A percentile compares a stretch with the other conserved stretches of the same genome.
Evolutionary conservation across 2,888 invertebrate species (phyloP).

Genomic region (Macroteleia sp.): DNA sequence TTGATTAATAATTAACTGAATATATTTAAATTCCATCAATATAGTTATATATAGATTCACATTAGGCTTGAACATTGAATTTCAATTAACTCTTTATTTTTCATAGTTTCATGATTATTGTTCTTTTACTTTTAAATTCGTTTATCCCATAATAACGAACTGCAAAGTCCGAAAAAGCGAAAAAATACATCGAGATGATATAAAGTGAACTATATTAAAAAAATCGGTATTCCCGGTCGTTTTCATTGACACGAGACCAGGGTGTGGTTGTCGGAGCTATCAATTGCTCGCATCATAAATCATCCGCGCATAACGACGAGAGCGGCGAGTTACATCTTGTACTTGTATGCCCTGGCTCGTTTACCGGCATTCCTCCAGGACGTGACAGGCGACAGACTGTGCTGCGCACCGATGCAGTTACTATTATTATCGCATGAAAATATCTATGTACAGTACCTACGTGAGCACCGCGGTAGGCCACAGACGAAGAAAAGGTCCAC

Average conservation of each 20-base stretch:
- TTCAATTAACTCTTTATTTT: no score
- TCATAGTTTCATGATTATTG: no score
- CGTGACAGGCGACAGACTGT: conserved; percentile 54
- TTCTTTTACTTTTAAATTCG: no score
- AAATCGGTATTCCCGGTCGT: conserved; percentile 24
- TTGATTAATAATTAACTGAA: no score
- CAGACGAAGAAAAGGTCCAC: conserved; percentile 66
- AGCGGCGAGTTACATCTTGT: conserved; percentile 58
- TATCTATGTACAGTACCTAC: conserved; percentile 49
- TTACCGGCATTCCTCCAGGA: conserved; percentile 50
- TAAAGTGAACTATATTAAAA: conserved; percentile 45
- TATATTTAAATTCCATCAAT: no score
- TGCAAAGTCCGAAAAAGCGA: conserved; percentile 11
- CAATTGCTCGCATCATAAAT: conserved; percentile 56
- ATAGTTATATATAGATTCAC: no score
- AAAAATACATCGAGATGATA: conserved; percentile 3
- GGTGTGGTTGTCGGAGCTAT: conserved; percentile 55
- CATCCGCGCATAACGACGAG: conserved; percentile 55
- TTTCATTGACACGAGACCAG: conserved; percentile 39
- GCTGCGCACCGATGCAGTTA: conserved; percentile 34
- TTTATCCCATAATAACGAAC: conserved; percentile 31
- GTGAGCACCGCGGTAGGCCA: conserved; percentile 62
- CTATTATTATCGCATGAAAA: conserved; percentile 57
- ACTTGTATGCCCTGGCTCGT: conserved; percentile 41
- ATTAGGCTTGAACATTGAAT: no score